phyloP scores from a whole-genome alignment of 2,888 invertebrate species.

The Synanthedon tipuliformis region DNA sequence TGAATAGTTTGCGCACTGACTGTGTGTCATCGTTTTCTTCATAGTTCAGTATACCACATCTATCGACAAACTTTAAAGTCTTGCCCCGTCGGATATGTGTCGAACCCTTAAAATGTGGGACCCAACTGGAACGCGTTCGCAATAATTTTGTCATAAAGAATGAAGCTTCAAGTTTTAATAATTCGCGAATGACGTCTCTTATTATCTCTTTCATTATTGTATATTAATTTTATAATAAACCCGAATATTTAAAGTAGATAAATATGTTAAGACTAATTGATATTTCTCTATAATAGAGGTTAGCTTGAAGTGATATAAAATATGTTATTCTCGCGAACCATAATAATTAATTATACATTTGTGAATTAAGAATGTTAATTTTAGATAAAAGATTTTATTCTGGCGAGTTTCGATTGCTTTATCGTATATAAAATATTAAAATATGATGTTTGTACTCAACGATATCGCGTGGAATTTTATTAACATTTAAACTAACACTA shows the following conservation, averaged over 20 bases:
- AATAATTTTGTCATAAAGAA: neutral
- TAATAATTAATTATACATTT: slow-evolving; percentile 8
- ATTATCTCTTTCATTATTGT: neutral
- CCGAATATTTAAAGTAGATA: slow-evolving; percentile 31
- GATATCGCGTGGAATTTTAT: no score
- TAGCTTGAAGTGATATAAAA: slow-evolving; percentile 43
- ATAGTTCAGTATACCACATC: no score
- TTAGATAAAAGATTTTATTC: slow-evolving; percentile 21
- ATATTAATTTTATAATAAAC: slow-evolving; percentile 14
- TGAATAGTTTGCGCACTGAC: no score
- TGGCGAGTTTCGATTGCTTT: neutral
- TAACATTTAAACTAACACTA: no score
- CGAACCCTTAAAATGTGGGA: slow-evolving; percentile 29
- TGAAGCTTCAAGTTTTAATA: neutral
- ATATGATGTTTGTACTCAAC: no score
- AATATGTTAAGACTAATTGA: slow-evolving; percentile 31
- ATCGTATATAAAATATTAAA: no score
- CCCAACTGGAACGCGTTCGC: slow-evolving; percentile 42
- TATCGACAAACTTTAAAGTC: no score
- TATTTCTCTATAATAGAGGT: slow-evolving; percentile 32
- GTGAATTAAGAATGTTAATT: slow-evolving; percentile 26
- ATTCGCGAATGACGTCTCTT: neutral
- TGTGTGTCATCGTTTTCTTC: no score
- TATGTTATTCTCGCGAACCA: slow-evolving; percentile 45
- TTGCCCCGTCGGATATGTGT: no score